A percentile compares a stretch with the other conserved stretches of the same genome.
phyloP scores from a whole-genome alignment of 2,113 vertebrate species.

The Solea solea region DNA sequence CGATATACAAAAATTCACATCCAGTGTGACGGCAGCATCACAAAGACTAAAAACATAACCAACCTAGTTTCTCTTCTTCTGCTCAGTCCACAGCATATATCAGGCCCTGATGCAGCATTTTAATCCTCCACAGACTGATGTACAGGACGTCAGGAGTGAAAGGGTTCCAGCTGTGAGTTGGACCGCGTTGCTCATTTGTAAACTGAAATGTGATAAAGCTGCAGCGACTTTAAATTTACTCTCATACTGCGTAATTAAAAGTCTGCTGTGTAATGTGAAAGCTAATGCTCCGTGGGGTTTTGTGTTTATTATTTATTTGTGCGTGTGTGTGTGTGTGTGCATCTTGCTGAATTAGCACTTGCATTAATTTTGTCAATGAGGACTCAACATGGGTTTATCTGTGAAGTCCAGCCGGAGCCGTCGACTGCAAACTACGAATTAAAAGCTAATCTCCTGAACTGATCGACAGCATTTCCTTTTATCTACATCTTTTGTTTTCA shows the following conservation, averaged over 20 bases:
- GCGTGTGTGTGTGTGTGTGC: neutral
- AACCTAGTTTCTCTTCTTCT: neutral
- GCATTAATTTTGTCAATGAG: neutral
- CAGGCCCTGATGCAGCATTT: neutral
- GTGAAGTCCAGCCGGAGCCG: slow-evolving; percentile 13
- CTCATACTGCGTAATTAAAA: slow-evolving; percentile 18
- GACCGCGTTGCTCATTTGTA: neutral
- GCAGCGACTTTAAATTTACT: neutral
- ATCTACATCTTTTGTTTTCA: neutral
- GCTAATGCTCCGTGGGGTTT: slow-evolving; percentile 9
- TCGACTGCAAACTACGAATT: neutral
- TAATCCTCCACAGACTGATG: neutral
- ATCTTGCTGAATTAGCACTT: slow-evolving; percentile 6
- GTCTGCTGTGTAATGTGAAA: slow-evolving; percentile 14
- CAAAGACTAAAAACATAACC: no score
- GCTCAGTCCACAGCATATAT: neutral
- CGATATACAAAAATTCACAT: no score
- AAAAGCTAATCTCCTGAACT: neutral
- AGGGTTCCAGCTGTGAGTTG: neutral
- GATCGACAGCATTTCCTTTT: neutral
- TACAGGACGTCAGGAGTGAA: neutral
- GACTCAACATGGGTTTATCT: slow-evolving; percentile 2
- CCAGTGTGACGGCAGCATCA: no score
- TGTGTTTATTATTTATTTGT: neutral
- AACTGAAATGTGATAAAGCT: neutral